Evolutionary conservation across 1,140 invertebrate species (phyloP).

Genomic region (Leptopilina boulardi): DNA sequence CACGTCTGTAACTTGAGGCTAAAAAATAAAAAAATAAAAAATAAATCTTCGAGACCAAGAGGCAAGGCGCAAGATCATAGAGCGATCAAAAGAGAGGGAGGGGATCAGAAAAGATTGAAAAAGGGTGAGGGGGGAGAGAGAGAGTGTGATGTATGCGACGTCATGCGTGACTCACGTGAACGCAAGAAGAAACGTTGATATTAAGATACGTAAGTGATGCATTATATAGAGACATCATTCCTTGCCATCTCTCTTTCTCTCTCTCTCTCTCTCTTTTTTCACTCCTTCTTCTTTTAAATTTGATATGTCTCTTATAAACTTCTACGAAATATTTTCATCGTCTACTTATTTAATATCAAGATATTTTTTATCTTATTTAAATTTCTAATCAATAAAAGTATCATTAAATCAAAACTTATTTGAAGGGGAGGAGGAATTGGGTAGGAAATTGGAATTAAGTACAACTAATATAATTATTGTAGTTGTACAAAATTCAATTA

Average conservation of each 20-base stretch:
- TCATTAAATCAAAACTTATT: too few relatives aligned
- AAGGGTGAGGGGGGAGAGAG: conserved; percentile 49
- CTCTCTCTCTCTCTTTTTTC: conserved; percentile 33
- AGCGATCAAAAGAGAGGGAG: conserved; percentile 44
- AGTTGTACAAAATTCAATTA: too few relatives aligned
- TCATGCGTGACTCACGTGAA: conserved; percentile 66
- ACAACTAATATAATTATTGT: too few relatives aligned
- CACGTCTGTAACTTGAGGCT: conserved; percentile 25
- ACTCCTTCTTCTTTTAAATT: conserved; percentile 33
- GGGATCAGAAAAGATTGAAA: conserved; percentile 48
- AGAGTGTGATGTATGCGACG: conserved; percentile 64
- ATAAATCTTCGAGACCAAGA: conserved; percentile 12
- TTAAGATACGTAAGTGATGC: conserved; percentile 64
- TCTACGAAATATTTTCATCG: background rate
- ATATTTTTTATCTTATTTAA: too few relatives aligned
- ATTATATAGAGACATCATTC: conserved; percentile 66
- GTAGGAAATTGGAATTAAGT: too few relatives aligned
- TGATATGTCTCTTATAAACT: background rate
- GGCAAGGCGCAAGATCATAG: conserved; percentile 37
- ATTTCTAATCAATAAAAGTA: too few relatives aligned
- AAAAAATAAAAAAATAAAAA: conserved; percentile 26
- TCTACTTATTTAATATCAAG: too few relatives aligned
- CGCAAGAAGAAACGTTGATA: conserved; percentile 53
- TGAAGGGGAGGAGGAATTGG: too few relatives aligned
- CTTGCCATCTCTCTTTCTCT: conserved; percentile 37